These are phyloP conservation scores for Sanderia malayensis DNA, from an alignment of 30 jellyfish, hydroid and myxozoan genomes.

Conservation along the genomic window DNA sequence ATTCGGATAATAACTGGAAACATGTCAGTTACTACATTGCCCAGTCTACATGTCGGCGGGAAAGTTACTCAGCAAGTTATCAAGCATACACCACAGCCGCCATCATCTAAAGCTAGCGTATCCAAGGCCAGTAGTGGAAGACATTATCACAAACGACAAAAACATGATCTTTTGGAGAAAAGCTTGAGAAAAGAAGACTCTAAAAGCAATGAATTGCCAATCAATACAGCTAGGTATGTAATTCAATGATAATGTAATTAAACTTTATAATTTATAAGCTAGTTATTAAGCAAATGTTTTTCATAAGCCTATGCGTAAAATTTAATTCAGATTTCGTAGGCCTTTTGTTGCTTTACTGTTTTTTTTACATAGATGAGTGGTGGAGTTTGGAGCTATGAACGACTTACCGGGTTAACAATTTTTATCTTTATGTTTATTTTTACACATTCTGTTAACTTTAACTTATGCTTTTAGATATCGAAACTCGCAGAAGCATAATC, in stretches of 20 bases:
- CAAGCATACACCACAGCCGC: conserved; percentile 51
- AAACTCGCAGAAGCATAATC: conserved; percentile 65
- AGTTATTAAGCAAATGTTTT: too few relatives aligned
- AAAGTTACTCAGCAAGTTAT: conserved; percentile 67
- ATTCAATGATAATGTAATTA: too few relatives aligned
- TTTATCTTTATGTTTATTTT: too few relatives aligned
- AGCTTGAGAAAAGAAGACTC: background rate
- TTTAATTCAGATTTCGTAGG: too few relatives aligned
- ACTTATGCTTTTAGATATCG: conserved; percentile 57
- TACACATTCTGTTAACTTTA: too few relatives aligned
- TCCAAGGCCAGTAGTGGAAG: conserved; percentile 14
- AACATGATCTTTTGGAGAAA: background rate
- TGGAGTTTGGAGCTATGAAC: too few relatives aligned
- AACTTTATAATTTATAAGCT: too few relatives aligned
- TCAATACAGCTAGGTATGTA: conserved; percentile 53
- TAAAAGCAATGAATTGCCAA: conserved; percentile 7
- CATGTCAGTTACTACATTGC: conserved; percentile 62
- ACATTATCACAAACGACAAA: background rate
- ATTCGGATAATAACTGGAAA: background rate
- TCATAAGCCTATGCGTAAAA: too few relatives aligned
- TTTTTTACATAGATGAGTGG: too few relatives aligned
- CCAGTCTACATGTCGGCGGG: conserved; percentile 54
- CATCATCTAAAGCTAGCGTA: conserved; percentile 16
- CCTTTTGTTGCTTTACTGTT: too few relatives aligned
- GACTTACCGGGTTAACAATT: too few relatives aligned